Evolutionary conservation across 2,113 vertebrate genomes (phyloP).

Genomic region (Myiagra hebetior): DNA sequence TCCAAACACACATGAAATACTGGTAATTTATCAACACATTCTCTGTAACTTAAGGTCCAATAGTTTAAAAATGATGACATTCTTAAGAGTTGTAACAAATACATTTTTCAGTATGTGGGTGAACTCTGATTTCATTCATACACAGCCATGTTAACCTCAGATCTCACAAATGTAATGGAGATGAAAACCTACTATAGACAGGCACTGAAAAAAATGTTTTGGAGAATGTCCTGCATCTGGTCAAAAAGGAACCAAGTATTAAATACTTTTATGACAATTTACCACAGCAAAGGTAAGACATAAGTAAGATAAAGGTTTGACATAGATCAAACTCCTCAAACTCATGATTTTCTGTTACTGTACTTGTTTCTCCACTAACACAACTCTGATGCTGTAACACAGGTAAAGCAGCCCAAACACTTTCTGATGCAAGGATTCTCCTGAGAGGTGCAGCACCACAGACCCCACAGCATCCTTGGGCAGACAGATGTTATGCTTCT

Average conservation of each 20-base stretch:
- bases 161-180: fast-evolving
- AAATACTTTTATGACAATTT: not conserved
- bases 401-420: not conserved
- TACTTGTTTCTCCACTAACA: not conserved
- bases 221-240: not conserved
- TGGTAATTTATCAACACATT: not conserved
- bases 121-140: not conserved
- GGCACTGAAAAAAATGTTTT: not conserved
- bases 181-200: not conserved
- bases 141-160: not conserved
- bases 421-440: not conserved
- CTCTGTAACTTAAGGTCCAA: not conserved
- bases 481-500: not conserved
- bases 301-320: not conserved
- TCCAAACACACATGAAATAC: not conserved
- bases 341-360: not conserved
- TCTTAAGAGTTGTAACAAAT: not conserved
- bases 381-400: not conserved
- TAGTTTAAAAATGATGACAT: not conserved
- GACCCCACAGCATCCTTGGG: not conserved
- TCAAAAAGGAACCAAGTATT: not conserved
- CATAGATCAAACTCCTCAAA: not conserved
- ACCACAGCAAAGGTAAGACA: not conserved
- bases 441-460: not conserved
- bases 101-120: not conserved